Percentiles rank a stretch among this genome's conserved stretches.
phyloP scores from a whole-genome alignment of 2,113 vertebrate species.

The Lampris megalopsis region DNA sequence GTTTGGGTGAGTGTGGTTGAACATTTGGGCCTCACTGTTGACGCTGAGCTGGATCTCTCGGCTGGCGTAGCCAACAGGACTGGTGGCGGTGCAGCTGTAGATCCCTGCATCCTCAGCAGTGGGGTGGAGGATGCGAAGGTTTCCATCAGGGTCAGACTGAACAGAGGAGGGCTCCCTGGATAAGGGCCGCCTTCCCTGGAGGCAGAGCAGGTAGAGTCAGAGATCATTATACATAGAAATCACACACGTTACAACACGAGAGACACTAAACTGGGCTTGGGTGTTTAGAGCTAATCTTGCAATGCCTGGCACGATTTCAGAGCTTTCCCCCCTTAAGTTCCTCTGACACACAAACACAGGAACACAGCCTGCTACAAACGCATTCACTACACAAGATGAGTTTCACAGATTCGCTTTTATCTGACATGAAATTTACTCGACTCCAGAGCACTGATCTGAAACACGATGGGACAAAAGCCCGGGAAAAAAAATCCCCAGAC shows the following conservation, averaged over 20 bases:
- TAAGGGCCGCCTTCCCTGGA: constrained; percentile 82
- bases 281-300: constrained; percentile 51
- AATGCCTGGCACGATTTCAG: constrained; percentile 68
- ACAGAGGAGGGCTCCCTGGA: constrained; percentile 43
- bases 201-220: constrained; percentile 18
- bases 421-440: constrained; percentile 66
- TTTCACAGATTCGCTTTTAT: constrained; percentile 74
- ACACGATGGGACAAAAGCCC: constrained; percentile 22
- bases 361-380: constrained; percentile 23
- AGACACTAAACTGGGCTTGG: constrained; percentile 40
- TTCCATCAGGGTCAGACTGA: constrained; percentile 74
- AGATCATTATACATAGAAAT: constrained; percentile 31
- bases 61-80: constrained; percentile 86
- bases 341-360: constrained; percentile 33
- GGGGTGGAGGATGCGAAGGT: constrained; percentile 82
- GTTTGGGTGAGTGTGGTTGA: constrained; percentile 34
- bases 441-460: constrained; percentile 36
- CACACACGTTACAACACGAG: constrained; percentile 2
- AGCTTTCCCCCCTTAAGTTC: constrained; percentile 18
- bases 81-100: constrained; percentile 91
- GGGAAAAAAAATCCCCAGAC: constrained; percentile 27
- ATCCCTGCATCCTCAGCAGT: constrained; percentile 81
- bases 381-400: constrained; percentile 58
- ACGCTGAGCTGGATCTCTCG: constrained; percentile 88
- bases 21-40: constrained; percentile 84